Base-by-base conservation (phyloP, 2,797 vertebrate species). In the Tenualosa thibaudeaui region DNA sequence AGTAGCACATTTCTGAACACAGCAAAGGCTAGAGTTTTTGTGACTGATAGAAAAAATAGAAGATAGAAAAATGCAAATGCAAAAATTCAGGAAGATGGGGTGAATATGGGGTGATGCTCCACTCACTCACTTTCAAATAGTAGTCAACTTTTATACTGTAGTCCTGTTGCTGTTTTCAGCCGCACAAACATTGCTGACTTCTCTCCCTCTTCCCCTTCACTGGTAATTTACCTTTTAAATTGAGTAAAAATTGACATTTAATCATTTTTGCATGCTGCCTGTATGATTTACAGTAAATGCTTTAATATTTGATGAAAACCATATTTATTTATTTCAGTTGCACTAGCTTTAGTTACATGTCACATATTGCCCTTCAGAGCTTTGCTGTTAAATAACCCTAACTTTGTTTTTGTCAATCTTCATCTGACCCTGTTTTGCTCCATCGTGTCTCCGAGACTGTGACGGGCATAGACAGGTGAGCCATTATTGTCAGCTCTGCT, bases 381-480 rank as follows among this genome's bases (percentile, higher is more conserved):
- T 43, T 31, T 15, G 31, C 37, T 40, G 68, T 19, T 37, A 31
- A 68, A 68, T 68, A 13, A 75, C 17, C 31, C 37, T 31, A 3
- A 12, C 15, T 13, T 75, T 31, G 3, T 75, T 17, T 43, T 75
- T 75, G 31, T 13, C 31, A 2, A 5, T 43, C 3, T 40, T 5
- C 15, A 3, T 13, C 2, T 75, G 68, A 75, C 68, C 68, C 68
- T 12, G 31, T 37, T 8, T 3, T 75, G 31, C 15, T 19, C 68
- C 31, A 9, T 1, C 0, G 56, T 40, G 37, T 75, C 12, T 37
- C 31, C 1, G 31, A 40, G 37, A 75, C 31, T 13, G 15, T 75
- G 68, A 75, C 37, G 68, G 68, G 68, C 31, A 75, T 15, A 43
- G 31, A 75, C 68, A 75, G 68, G 68, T 40, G 68, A 75, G 68